Percentiles rank a stretch among this genome's conserved stretches.
Conservation (phyloP, 2,113 vertebrate species). For the Actenoides hombroni region DNA sequence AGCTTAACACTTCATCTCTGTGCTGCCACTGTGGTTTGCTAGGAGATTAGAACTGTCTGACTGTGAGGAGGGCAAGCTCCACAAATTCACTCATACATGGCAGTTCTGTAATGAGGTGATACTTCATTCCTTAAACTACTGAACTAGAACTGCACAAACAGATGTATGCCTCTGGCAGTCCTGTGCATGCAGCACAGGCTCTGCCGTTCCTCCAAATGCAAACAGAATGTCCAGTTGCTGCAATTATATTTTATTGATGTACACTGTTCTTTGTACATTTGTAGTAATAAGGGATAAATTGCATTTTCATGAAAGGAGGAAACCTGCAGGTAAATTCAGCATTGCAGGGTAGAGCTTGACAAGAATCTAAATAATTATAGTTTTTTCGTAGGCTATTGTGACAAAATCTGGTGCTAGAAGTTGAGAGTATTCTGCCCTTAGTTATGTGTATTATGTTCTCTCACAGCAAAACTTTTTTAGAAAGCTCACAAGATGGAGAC, state of each 20-base stretch:
- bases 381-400: not conserved
- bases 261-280: not conserved
- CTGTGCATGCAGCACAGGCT: not conserved
- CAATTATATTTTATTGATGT: not conserved
- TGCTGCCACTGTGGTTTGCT: not conserved
- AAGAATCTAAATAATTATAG: not conserved
- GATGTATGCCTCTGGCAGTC: constrained; percentile 52
- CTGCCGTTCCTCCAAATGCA: not conserved
- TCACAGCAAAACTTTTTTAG: not conserved
- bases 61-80: constrained; percentile 55
- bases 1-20: constrained; percentile 50
- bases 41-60: constrained; percentile 57
- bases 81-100: constrained; percentile 70
- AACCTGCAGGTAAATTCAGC: not conserved
- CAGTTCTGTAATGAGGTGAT: constrained; percentile 76
- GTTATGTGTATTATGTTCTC: not conserved
- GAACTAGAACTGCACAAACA: constrained; percentile 67
- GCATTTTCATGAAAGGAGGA: not conserved
- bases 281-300: not conserved
- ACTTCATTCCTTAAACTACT: constrained; percentile 75
- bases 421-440: not conserved
- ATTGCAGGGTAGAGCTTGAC: not conserved
- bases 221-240: not conserved
- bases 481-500: not conserved
- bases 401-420: not conserved